These are phyloP conservation scores for Eunapius fragilis DNA, from an alignment of 37 sponge, comb jelly and placozoan genomes.

Conservation along the genomic window DNA sequence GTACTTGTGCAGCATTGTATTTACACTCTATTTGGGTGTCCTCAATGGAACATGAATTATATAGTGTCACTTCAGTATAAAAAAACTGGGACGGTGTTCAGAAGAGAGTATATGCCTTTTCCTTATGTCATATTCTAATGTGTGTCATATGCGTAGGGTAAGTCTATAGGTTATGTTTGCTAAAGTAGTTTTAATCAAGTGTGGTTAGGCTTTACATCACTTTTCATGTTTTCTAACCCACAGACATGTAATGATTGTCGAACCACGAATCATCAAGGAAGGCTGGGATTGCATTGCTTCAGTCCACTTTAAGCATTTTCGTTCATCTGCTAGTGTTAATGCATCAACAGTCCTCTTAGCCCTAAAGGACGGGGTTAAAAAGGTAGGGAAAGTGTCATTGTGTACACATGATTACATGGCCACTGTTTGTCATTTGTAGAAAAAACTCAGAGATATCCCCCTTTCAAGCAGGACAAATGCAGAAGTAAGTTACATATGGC, in stretches of 20 bases:
- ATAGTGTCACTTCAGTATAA: too few species aligned
- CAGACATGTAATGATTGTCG: conserved; percentile 50
- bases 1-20: too few species aligned
- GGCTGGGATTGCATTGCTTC: conserved; percentile 39
- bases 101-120: too few species aligned
- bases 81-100: too few species aligned
- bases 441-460: neutral
- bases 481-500: neutral
- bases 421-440: neutral
- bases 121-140: too few species aligned
- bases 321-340: neutral
- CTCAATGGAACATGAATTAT: too few species aligned
- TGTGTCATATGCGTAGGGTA: too few species aligned
- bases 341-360: neutral
- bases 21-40: too few species aligned
- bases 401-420: neutral
- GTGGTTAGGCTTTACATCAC: too few species aligned
- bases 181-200: too few species aligned
- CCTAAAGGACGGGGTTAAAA: neutral
- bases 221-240: neutral
- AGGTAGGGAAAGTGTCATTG: neutral
- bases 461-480: neutral
- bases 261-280: conserved; percentile 38
- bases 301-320: conserved; percentile 25
- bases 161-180: too few species aligned